Evolutionary conservation across 2,113 vertebrate genomes (phyloP).

Genomic region (Pavo muticus): DNA sequence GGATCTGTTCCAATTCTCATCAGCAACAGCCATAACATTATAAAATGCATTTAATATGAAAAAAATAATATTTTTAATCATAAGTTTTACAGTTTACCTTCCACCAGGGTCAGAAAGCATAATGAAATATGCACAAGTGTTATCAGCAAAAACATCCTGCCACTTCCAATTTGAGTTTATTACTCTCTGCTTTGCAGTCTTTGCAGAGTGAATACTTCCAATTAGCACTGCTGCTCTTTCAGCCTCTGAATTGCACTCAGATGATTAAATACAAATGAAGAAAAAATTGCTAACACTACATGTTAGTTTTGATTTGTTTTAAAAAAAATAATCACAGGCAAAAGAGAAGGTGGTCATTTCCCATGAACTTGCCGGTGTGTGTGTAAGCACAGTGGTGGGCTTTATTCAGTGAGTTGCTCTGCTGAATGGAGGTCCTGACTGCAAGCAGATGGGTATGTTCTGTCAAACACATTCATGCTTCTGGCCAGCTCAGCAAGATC

Average conservation of each 20-base stretch:
- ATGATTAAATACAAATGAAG: neutral
- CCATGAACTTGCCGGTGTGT: neutral
- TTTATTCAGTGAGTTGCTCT: neutral
- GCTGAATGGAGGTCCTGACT: neutral
- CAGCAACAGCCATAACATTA: neutral
- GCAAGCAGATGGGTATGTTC: neutral
- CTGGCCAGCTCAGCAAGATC: neutral
- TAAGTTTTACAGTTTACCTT: neutral
- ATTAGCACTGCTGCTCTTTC: neutral
- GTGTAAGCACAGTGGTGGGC: neutral
- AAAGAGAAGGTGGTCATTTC: neutral
- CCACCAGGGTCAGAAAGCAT: neutral
- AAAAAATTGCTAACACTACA: neutral
- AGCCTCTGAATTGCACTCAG: neutral
- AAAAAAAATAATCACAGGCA: neutral
- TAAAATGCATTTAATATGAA: neutral
- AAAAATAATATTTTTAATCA: neutral
- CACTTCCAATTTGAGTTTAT: neutral
- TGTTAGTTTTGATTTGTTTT: neutral
- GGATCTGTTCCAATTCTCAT: neutral
- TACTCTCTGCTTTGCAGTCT: neutral
- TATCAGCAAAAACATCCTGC: neutral
- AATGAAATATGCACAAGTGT: neutral
- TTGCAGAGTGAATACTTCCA: slow-evolving; percentile 1
- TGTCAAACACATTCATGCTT: neutral